Evolutionary conservation across 2,888 invertebrate genomes (phyloP).

Genomic region (Leucoptera coffeella): DNA sequence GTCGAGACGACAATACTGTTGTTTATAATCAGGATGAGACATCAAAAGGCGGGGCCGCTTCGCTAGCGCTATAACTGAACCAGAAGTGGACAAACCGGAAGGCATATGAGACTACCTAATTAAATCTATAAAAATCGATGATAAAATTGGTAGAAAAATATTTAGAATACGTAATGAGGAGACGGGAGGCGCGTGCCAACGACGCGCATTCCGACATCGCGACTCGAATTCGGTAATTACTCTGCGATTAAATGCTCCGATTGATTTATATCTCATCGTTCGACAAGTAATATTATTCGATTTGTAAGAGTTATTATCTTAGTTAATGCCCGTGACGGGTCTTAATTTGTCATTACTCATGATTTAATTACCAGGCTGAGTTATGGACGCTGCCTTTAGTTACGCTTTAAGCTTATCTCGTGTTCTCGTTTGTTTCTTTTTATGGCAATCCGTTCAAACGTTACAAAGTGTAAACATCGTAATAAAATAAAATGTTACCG

Average conservation of each 20-base stretch:
- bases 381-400: no score
- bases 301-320: conserved; percentile 12
- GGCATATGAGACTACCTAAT: conserved; percentile 28
- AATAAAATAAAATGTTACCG: no score
- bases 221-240: conserved; percentile 28
- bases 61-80: conserved; percentile 20
- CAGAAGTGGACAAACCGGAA: conserved; percentile 19
- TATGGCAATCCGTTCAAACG: no score
- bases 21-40: not conserved
- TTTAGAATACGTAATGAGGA: conserved; percentile 34
- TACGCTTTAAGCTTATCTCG: no score
- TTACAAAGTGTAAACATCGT: no score
- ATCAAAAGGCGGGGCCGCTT: conserved; percentile 15
- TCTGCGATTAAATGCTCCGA: conserved; percentile 24
- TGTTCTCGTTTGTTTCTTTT: no score
- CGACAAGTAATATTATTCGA: conserved; percentile 17
- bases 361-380: no score
- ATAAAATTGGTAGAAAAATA: conserved; percentile 25
- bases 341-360: conserved; percentile 1
- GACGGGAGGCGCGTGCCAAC: conserved; percentile 31
- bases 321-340: not conserved
- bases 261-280: conserved; percentile 23
- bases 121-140: conserved; percentile 27
- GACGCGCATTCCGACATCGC: conserved; percentile 17
- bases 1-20: no score